Evolutionary conservation across 2,797 vertebrate genomes (phyloP), one percentile per base, ranked within the genome.

Genomic region (Bovichtus variegatus): DNA sequence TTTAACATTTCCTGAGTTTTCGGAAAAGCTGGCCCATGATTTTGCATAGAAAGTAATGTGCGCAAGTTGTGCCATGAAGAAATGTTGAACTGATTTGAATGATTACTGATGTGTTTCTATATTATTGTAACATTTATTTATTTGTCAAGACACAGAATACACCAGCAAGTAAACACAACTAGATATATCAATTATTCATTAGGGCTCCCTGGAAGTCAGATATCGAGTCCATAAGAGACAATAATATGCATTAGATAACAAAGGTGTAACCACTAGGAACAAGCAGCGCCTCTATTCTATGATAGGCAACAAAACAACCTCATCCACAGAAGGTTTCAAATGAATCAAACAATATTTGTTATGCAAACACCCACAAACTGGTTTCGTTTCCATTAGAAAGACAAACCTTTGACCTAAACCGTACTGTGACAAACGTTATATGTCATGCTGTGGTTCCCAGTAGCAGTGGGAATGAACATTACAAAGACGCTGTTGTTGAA

Each of bases 1-100:
- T 82, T 83, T 57, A 50, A n/a, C 74, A 76, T 74, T 89, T 89
- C 78, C 87, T 70, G 84, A 11, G 44, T 71, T 83, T 84, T 73
- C 74, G 40, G 34, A 72, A 83, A 71, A 57, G 31, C 12, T 67
- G 31, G 44, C 8, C 34, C 19, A 21, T 61, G 36, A 21, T 51
- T 73, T 77, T 67, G 23, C 29, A 76, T 19, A n/a, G 11, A 82
- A 58, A 83, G 46, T 43, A 5, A 47, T 19, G 7, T 16, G 34
- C 19, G 18, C 9, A 29, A 59, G 54, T 29, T 51, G 47, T n/a
- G 15, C 31, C 19, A 54, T 19, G 8, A 38, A 36, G 25, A 46
- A 54, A 12, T 34, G n/a, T 67, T 73, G 29, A 63, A 63, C 8
- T 27, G 6, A 8, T 74, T 44, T 71, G 11, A 69, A 13, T 36